phyloP scores from a whole-genome alignment of 1,140 invertebrate genomes.

The Marisa cornuarietis region DNA sequence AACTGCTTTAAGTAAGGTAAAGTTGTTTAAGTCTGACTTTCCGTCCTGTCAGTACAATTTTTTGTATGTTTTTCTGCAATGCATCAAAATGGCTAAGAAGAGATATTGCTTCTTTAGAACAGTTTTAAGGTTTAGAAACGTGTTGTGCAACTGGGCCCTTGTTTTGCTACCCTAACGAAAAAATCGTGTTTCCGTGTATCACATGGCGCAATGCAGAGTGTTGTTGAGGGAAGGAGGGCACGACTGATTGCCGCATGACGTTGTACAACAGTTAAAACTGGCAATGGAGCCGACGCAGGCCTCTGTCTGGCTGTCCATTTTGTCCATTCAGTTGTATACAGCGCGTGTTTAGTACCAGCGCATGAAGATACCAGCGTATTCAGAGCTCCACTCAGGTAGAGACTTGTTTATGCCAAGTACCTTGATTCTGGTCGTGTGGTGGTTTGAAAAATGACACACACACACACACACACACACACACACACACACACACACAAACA shows the following conservation, averaged over 20 bases:
- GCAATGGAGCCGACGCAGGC: constrained; percentile 13
- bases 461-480: not conserved
- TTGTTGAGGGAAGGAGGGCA: constrained; percentile 31
- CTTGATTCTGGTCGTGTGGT: constrained; percentile 31
- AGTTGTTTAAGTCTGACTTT: too few species aligned
- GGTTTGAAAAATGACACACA: too few species aligned
- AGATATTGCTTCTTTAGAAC: too few species aligned
- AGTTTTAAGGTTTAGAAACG: too few species aligned
- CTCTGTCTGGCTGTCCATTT: constrained; percentile 39
- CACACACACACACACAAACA: constrained; percentile 4
- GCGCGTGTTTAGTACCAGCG: constrained; percentile 22
- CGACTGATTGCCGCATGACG: constrained; percentile 32
- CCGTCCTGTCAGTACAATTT: too few species aligned
- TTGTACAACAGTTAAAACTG: constrained; percentile 19
- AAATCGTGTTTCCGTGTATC: constrained; percentile 6
- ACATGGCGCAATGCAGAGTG: constrained; percentile 43
- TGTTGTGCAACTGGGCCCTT: too few species aligned
- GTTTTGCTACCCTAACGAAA: too few species aligned
- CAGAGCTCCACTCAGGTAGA: constrained; percentile 34
- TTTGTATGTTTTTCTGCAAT: too few species aligned
- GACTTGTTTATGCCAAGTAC: constrained; percentile 41
- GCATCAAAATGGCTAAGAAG: too few species aligned
- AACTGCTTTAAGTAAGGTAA: too few species aligned
- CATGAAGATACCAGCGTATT: constrained; percentile 40
- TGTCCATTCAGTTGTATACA: constrained; percentile 23